These are phyloP conservation scores for Drosophila gaucha DNA, from an alignment of 2,888 invertebrate genomes.

Conservation along the genomic window DNA sequence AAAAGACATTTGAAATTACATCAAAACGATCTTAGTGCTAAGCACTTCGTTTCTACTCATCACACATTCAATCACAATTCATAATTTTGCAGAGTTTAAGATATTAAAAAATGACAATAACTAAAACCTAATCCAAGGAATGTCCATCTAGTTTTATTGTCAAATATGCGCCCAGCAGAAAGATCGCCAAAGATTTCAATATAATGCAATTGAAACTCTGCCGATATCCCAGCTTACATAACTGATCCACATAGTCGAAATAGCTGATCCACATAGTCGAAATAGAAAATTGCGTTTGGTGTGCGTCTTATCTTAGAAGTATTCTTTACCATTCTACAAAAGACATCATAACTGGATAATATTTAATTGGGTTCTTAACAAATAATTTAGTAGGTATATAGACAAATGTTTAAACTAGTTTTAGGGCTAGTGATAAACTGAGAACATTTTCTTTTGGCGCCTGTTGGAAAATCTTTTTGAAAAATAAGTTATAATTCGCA, in stretches of 20 bases:
- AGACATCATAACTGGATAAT: not conserved
- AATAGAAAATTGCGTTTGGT: not conserved
- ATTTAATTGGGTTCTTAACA: not conserved
- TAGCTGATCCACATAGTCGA: conserved; percentile 4
- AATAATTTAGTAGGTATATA: not conserved
- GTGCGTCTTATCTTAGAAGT: not conserved
- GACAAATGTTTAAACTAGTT: not conserved
- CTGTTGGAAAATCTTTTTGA: not conserved
- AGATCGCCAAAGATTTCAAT: conserved; percentile 22
- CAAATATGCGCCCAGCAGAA: conserved; percentile 30
- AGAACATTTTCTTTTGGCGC: not conserved
- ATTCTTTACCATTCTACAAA: not conserved
- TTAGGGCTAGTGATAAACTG: not conserved
- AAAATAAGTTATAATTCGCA: not conserved
- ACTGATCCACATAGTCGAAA: not conserved
- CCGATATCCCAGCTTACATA: too few relatives aligned
- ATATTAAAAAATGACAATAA: not conserved
- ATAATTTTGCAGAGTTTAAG: not conserved
- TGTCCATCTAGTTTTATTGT: conserved; percentile 12
- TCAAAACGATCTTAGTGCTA: not conserved
- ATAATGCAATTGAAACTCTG: too few relatives aligned
- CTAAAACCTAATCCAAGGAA: not conserved
- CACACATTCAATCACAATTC: not conserved
- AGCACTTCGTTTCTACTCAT: not conserved
- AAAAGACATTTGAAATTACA: not conserved